Conservation (phyloP, 2,113 vertebrate species). For the Cairina moschata region DNA sequence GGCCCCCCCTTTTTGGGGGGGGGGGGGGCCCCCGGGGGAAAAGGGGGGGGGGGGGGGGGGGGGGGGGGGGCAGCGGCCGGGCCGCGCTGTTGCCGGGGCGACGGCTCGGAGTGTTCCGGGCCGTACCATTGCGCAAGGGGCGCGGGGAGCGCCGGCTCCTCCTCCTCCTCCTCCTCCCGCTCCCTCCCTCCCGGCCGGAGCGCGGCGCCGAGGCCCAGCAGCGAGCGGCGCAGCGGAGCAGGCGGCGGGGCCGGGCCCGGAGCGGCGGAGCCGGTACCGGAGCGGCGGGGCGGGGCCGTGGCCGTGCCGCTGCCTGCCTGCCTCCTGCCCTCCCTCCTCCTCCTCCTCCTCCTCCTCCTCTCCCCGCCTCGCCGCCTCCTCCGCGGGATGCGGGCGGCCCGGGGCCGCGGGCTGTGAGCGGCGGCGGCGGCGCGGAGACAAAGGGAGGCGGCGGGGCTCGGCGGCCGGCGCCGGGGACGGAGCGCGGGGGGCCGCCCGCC, state of each 20-base stretch:
- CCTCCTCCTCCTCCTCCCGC: not conserved
- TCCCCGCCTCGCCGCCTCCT: no score
- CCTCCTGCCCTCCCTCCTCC: no score
- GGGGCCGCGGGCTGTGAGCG: no score
- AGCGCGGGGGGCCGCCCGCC: no score
- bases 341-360: no score
- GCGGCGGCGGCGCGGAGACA: no score
- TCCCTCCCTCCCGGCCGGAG: not conserved
- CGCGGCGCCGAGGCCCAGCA: conserved; percentile 28
- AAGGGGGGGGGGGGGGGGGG: no score
- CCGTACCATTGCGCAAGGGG: conserved; percentile 33
- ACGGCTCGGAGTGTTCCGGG: conserved; percentile 52
- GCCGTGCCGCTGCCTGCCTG: no score
- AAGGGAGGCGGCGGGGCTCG: no score
- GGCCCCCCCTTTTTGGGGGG: not conserved
- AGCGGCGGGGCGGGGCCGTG: not conserved
- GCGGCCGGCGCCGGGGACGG: no score
- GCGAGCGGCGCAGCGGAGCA: not conserved
- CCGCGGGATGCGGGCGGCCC: no score
- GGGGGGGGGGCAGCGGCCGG: not conserved
- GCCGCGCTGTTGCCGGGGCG: conserved; percentile 42
- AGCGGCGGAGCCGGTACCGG: not conserved
- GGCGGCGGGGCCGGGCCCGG: not conserved
- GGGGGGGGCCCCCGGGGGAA: no score
- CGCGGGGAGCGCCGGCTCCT: not conserved